Conservation (phyloP, 2,797 vertebrate species). For the Coregonus sp. region DNA sequence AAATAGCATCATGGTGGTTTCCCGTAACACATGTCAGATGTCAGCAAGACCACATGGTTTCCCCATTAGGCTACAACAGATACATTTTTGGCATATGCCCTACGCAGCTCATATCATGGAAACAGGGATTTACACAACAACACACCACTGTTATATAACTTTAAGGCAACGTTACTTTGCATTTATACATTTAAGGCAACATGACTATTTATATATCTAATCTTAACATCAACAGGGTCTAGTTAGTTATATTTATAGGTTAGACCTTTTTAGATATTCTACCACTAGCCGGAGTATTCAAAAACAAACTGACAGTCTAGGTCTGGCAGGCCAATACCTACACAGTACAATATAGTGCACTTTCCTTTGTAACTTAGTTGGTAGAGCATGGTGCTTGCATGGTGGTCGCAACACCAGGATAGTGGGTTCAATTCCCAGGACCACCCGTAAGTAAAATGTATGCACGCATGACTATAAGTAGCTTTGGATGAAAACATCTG, state of each 20-base stretch:
- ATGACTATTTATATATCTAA: neutral
- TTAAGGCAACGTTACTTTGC: neutral
- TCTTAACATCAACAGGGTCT: neutral
- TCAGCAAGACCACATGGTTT: too few relatives aligned
- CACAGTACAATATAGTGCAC: neutral
- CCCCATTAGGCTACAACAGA: neutral
- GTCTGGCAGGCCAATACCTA: neutral
- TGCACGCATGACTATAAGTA: neutral
- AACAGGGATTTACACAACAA: neutral
- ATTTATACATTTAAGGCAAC: neutral
- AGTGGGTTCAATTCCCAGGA: neutral
- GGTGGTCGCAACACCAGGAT: neutral
- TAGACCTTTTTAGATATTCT: neutral
- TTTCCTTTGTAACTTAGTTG: neutral
- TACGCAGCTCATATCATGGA: too few relatives aligned
- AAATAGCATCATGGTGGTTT: neutral
- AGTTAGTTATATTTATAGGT: neutral
- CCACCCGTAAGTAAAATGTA: neutral
- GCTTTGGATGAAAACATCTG: too few relatives aligned
- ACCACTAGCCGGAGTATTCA: slow-evolving; percentile 57
- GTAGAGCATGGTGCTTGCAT: neutral
- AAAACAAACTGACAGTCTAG: neutral
- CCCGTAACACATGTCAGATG: neutral
- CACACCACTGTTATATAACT: neutral
- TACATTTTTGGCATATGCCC: neutral